Percentiles rank a stretch among this genome's conserved stretches.
Evolutionary conservation across 2,888 invertebrate genomes (phyloP).

Genomic region (Pegoplata infirma): DNA sequence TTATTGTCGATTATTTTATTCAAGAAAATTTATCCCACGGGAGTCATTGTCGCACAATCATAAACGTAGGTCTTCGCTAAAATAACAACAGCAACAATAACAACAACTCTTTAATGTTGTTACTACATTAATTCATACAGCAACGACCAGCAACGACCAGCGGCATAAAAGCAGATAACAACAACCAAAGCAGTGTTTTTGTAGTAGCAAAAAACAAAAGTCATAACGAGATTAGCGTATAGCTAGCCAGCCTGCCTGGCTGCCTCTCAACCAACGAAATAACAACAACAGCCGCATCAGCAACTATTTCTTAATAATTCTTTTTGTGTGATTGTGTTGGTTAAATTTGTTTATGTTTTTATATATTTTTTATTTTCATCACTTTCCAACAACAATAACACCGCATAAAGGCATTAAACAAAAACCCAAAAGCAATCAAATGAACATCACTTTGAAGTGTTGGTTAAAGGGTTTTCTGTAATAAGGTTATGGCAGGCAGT

Average conservation of each 20-base stretch:
- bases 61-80: conserved; percentile 44
- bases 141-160: not conserved
- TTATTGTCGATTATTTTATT: conserved; percentile 40
- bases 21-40: conserved; percentile 65
- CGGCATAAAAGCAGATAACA: conserved; percentile 26
- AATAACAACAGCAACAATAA: not conserved
- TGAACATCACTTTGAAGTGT: not conserved
- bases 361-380: conserved; percentile 27
- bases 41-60: conserved; percentile 62
- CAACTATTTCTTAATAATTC: not conserved
- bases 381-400: conserved; percentile 8
- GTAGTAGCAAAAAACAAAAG: conserved; percentile 37
- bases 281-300: conserved; percentile 2
- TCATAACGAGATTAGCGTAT: conserved; percentile 60
- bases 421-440: conserved; percentile 12
- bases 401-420: conserved; percentile 4
- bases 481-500: too few relatives aligned
- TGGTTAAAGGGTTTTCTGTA: not conserved
- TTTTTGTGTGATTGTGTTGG: not conserved
- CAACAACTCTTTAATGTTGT: not conserved
- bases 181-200: conserved; percentile 16
- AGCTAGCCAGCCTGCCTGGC: too few relatives aligned
- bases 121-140: not conserved
- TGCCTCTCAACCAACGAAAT: not conserved
- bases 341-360: conserved; percentile 15